Evolutionary conservation across 2,113 vertebrate genomes (phyloP), one percentile per base, ranked within the genome.

Genomic region (Choloepus hoffmanni): DNA sequence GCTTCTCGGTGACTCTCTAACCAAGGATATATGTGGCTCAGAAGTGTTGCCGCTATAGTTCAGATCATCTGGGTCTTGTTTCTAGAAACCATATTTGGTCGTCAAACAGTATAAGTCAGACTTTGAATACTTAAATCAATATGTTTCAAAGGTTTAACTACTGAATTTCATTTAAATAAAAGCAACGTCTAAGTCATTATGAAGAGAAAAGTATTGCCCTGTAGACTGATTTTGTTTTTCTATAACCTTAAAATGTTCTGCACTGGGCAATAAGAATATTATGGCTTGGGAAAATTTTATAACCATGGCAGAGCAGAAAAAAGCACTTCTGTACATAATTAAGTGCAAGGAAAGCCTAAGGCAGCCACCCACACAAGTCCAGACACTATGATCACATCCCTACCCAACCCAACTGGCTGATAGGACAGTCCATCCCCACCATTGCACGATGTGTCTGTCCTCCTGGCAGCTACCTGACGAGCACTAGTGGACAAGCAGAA

Each of bases 61-160:
- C 86, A 94, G 95, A 21, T 89, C 74, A 85, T 84, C 89, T 48
- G 83, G 60, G 74, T 74, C 87, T 94, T 94, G 93, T 93, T 89
- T 97, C 97, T 97, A 89, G 95, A 97, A 97, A 97, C 16, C 95
- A 87, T 55, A 95, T 82, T 85, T 48, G 93, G 72, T 95, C 86
- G 85, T 93, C 95, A 98, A 62, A 94, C 14, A 72, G 40, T 65
- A 55, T 43, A 50, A 74, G n/a, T 89, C 76, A 93, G 28, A 78
- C 3, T 87, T 77, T 90, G n/a, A 90, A 48, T 26, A 67, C n/a
- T 76, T 77, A 62, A 70, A 83, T 74, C 55, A 94, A 89, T 74
- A 65, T 50, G 84, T 79, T 90, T 85, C 86, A 89, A 95, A 83
- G 26, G 77, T 68, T 60, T 92, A 67, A 95, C 3, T 30, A 12